Evolutionary conservation across 2,888 invertebrate genomes (phyloP), one percentile per base, ranked within the genome.

Genomic region (Tricholauxania praeusta): DNA sequence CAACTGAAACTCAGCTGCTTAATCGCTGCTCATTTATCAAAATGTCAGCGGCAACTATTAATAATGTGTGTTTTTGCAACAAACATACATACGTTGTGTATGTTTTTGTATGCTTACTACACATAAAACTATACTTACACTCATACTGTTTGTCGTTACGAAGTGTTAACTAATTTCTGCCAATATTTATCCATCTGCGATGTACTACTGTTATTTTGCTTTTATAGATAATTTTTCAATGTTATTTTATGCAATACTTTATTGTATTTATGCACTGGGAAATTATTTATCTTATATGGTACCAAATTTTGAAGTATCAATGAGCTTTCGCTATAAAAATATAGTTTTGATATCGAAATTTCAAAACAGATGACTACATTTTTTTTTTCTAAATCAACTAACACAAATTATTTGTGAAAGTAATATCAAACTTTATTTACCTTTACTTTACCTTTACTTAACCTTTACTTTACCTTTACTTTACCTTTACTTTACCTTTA

Each of bases 11-110:
- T 68, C 68, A 62, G 72, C 72, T 73, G 73, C 72, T 70, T 62
- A 70, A 78, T 72, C 75, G 74, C 71, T 47, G 77, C 80, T 82
- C 84, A 82, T 83, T 84, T 83, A 83, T 83, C 83, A 83, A 83
- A 81, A 80, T 82, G 83, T 82, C 83, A 83, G 83, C 80, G 81
- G 79, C 82, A 84, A 84, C 82, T 82, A 82, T 82, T 82, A 82
- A 82, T 82, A 70, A 63, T 53, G 70, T 17, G 70, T 49, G 22
- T 48, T n/a, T 55, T 55, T 12, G 22, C 22, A 15, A 32, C 32
- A 15, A 28, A 66, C 53, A 53, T 32, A 15, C 39, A 55, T 39
- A n/a, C 55, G 17, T 19, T 12, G 10, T 39, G 5, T 39, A 10
- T 39, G 8, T 2, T 7, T 10, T 39, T 39, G 39, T 39, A 65